Evolutionary conservation across 2,888 invertebrate genomes (phyloP).

Genomic region (Macrosiphum euphorbiae): DNA sequence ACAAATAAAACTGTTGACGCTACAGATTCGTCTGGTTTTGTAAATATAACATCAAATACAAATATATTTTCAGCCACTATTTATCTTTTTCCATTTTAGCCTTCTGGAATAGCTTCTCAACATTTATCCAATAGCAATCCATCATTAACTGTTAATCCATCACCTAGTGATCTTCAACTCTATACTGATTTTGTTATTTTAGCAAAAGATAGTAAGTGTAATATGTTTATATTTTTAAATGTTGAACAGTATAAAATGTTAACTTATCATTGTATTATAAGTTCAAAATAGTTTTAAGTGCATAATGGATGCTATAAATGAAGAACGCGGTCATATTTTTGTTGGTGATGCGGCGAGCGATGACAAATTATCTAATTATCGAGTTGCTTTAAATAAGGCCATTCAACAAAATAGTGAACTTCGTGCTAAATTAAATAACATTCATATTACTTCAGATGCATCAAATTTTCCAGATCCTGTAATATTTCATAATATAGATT

Average conservation of each 20-base stretch:
- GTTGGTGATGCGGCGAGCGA: constrained; percentile 48
- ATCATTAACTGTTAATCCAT: constrained; percentile 68
- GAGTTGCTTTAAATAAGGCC: constrained; percentile 70
- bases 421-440: constrained; percentile 75
- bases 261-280: constrained; percentile 1
- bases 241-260: constrained; percentile 34
- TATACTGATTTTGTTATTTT: constrained; percentile 79
- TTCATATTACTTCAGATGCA: constrained; percentile 77
- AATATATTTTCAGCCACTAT: not conserved
- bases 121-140: constrained; percentile 68
- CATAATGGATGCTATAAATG: constrained; percentile 55
- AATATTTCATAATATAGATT: constrained; percentile 67
- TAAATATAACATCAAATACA: constrained; percentile 29
- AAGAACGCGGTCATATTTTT: constrained; percentile 55
- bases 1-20: constrained; percentile 51
- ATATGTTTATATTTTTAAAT: constrained; percentile 4
- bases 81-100: constrained; percentile 27
- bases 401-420: constrained; percentile 83
- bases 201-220: constrained; percentile 77
- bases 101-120: constrained; percentile 43
- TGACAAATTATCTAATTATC: constrained; percentile 58
- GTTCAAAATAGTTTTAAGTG: constrained; percentile 60
- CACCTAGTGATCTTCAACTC: constrained; percentile 70
- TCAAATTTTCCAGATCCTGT: constrained; percentile 75
- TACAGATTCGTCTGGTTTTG: constrained; percentile 50